These are phyloP conservation scores for Biston stratarius DNA, from an alignment of 2,888 invertebrate genomes.

Conservation along the genomic window DNA sequence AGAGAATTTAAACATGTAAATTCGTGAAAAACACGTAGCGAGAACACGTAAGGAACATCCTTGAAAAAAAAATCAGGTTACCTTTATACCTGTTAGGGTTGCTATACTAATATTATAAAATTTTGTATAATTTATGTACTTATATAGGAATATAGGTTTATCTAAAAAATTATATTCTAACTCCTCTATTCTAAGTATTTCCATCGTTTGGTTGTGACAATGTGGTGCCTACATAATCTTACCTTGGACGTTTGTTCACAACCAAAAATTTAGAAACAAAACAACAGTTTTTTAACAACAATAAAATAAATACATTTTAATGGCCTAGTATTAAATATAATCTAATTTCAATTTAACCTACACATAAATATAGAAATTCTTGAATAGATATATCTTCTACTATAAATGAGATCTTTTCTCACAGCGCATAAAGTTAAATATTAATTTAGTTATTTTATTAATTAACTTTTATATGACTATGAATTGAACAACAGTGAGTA, in stretches of 20 bases:
- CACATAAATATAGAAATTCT: slow-evolving; percentile 8
- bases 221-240: neutral
- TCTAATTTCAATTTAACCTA: slow-evolving; percentile 1
- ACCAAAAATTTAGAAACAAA: slow-evolving; percentile 2
- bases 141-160: too few species aligned
- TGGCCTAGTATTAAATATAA: neutral
- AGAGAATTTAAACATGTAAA: too few species aligned
- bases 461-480: slow-evolving; percentile 40
- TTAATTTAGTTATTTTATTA: neutral
- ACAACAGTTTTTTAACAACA: slow-evolving; percentile 6
- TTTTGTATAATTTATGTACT: too few species aligned
- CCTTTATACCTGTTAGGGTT: too few species aligned
- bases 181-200: neutral
- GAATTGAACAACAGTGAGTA: slow-evolving; percentile 47
- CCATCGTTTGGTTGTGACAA: neutral
- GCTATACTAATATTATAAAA: too few species aligned
- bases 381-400: slow-evolving; percentile 32
- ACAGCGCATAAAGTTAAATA: slow-evolving; percentile 65
- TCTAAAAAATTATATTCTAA: too few species aligned
- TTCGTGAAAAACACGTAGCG: too few species aligned
- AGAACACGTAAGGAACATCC: too few species aligned
- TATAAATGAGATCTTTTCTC: slow-evolving; percentile 74
- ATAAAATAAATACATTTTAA: slow-evolving; percentile 3
- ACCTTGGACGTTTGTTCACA: slow-evolving; percentile 8
- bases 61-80: too few species aligned